Percentiles rank a stretch among this genome's conserved stretches.
phyloP scores from a whole-genome alignment of 2,113 vertebrate genomes.

The Otus sunia region DNA sequence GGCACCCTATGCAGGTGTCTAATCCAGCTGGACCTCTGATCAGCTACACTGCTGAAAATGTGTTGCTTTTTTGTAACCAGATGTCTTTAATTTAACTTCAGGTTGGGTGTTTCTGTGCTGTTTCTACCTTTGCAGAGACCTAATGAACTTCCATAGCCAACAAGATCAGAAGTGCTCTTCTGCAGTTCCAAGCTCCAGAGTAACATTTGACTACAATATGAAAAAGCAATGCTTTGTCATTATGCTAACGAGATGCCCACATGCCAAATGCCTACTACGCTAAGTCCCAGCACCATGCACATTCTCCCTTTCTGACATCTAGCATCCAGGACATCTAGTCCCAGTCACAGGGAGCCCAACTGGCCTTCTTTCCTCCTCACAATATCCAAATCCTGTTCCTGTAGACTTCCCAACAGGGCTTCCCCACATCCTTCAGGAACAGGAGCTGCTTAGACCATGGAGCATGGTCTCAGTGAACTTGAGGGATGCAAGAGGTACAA shows the following conservation, averaged over 20 bases:
- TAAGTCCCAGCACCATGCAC: not conserved
- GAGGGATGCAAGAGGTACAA: not conserved
- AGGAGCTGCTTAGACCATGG: not conserved
- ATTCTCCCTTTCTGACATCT: not conserved
- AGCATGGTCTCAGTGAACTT: not conserved
- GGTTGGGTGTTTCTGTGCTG: not conserved
- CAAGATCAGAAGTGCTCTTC: not conserved
- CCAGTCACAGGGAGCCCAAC: too few relatives aligned
- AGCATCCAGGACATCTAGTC: not conserved
- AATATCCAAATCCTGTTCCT: not conserved
- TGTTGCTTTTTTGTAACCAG: not conserved
- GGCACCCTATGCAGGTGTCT: not conserved
- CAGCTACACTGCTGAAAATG: not conserved
- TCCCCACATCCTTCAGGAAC: not conserved
- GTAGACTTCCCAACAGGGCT: not conserved
- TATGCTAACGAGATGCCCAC: not conserved
- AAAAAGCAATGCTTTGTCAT: not conserved
- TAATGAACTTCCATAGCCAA: not conserved
- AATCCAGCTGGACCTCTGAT: not conserved
- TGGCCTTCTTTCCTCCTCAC: not conserved
- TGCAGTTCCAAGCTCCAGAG: not conserved
- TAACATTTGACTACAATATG: not conserved
- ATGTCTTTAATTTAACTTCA: not conserved
- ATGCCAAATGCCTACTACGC: not conserved
- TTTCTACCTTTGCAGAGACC: not conserved